These are phyloP conservation scores for Drosophila kepulauana DNA, from an alignment of 1,140 invertebrate genomes.

Conservation along the genomic window DNA sequence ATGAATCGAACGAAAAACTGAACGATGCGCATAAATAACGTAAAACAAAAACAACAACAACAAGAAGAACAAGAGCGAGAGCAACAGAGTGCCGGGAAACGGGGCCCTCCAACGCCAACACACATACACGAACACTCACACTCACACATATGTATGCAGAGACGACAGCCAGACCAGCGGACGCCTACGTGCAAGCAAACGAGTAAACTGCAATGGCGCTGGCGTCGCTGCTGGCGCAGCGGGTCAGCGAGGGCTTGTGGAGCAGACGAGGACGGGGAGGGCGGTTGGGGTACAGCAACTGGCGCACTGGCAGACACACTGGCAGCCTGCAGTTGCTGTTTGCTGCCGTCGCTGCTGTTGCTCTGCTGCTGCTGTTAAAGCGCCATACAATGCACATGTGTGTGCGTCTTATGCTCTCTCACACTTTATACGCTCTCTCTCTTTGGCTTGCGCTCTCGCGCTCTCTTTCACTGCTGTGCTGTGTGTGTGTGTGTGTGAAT, in stretches of 20 bases:
- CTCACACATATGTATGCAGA: conserved; percentile 5
- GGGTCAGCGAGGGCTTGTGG: background rate
- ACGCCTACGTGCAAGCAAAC: conserved; percentile 71
- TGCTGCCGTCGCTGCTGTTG: conserved; percentile 33
- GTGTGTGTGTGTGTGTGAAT: conserved; percentile 28
- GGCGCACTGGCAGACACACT: conserved; percentile 80
- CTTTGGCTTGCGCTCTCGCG: conserved; percentile 48
- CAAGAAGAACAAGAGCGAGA: conserved; percentile 23
- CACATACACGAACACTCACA: background rate
- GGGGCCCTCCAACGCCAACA: conserved; percentile 53
- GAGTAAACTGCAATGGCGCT: conserved; percentile 64
- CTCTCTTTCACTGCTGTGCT: conserved; percentile 31
- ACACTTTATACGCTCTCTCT: conserved; percentile 9
- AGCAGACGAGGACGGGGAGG: conserved; percentile 2
- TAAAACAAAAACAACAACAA: conserved; percentile 55
- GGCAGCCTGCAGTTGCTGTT: conserved; percentile 64
- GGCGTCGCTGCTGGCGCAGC: conserved; percentile 45
- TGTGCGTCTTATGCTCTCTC: conserved; percentile 52
- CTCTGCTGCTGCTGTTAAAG: conserved; percentile 58
- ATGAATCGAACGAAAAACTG: conserved; percentile 76
- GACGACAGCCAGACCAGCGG: conserved; percentile 61
- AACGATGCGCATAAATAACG: conserved; percentile 79
- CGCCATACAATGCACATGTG: conserved; percentile 64
- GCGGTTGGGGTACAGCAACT: conserved; percentile 36
- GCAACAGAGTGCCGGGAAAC: conserved; percentile 33